Evolutionary conservation across 2,113 vertebrate genomes (phyloP), one percentile per base, ranked within the genome.

Genomic region (Leucopternis melanops): DNA sequence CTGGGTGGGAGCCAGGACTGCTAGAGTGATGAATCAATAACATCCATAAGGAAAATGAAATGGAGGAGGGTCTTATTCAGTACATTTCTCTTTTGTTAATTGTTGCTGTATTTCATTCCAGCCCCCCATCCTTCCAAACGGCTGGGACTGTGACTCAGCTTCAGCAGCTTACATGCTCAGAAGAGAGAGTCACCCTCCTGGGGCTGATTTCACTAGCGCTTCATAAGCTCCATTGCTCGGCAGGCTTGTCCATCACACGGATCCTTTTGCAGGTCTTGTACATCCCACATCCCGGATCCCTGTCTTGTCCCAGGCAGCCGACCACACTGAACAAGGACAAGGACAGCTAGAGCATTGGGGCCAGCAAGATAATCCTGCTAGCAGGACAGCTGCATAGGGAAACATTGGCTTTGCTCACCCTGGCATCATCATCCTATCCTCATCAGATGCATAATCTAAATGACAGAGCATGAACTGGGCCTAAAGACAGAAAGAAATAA

Each of bases 21-120:
- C 87, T 36, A 9, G 71, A 88, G 47, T 70, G 95, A 92, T 94
- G 89, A 96, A 96, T 95, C 93, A 97, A 66, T 91, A 92, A 25
- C 49, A 92, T 94, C 83, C 94, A 87, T 89, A 92, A 94, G 89
- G 97, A 93, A 95, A 97, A 97, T 91, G 50, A 95, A 95, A 96
- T 88, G 81, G 89, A 96, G 81, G 55, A 91, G 86, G 74, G 87
- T 91, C 87, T 94, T 95, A 83, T 83, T 91, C 81, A 83, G 87
- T 91, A 90, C 87, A 66, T 91, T 90, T 73, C 74, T 94, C 79
- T 95, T 83, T 78, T 83, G 90, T 90, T 95, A 95, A 96, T 96
- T 96, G 88, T 94, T 83, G n/a, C 79, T 93, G 14, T 94, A 92
- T 97, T 85, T 96, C 92, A 95, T 94, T 94, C 75, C 86, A 95